Conservation (phyloP, 1,140 invertebrate genomes). For the Zaprionus africanus region DNA sequence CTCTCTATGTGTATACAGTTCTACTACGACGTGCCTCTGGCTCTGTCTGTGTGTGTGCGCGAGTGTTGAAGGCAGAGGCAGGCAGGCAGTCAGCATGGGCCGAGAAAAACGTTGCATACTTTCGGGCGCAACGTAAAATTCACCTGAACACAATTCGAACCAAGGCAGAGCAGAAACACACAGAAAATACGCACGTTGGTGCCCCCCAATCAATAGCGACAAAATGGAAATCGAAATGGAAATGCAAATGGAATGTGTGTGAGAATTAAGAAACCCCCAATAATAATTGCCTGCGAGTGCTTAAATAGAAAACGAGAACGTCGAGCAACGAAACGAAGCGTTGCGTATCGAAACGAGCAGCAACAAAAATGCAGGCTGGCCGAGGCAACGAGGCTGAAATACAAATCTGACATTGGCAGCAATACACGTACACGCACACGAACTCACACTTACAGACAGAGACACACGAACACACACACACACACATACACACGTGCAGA, state of each 20-base stretch:
- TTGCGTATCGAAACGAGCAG: constrained; percentile 11
- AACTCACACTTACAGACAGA: constrained; percentile 12
- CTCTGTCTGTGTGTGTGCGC: constrained; percentile 31
- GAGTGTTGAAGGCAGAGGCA: constrained; percentile 43
- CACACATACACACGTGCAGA: constrained; percentile 37
- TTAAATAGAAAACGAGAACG: constrained; percentile 12
- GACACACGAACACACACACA: constrained; percentile 11
- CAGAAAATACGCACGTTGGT: not conserved
- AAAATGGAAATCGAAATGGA: constrained; percentile 26
- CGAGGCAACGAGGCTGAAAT: constrained; percentile 34
- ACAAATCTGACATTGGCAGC: constrained; percentile 53
- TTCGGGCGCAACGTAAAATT: constrained; percentile 68
- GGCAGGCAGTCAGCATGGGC: constrained; percentile 60
- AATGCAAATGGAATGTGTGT: constrained; percentile 5
- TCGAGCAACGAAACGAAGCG: constrained; percentile 1
- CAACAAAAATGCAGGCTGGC: constrained; percentile 41
- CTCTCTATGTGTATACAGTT: constrained; percentile 22
- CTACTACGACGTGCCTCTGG: not conserved
- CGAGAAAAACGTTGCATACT: constrained; percentile 73
- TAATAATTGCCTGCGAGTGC: constrained; percentile 1
- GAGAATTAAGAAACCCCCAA: constrained; percentile 1
- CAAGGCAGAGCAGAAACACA: not conserved
- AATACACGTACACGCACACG: constrained; percentile 40
- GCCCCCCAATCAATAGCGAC: not conserved
- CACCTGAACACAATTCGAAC: not conserved